Percentiles rank a stretch among this genome's conserved stretches.
These are phyloP conservation scores for Ptyas mucosa DNA, from an alignment of 2,113 vertebrate species.

Conservation along the genomic window DNA sequence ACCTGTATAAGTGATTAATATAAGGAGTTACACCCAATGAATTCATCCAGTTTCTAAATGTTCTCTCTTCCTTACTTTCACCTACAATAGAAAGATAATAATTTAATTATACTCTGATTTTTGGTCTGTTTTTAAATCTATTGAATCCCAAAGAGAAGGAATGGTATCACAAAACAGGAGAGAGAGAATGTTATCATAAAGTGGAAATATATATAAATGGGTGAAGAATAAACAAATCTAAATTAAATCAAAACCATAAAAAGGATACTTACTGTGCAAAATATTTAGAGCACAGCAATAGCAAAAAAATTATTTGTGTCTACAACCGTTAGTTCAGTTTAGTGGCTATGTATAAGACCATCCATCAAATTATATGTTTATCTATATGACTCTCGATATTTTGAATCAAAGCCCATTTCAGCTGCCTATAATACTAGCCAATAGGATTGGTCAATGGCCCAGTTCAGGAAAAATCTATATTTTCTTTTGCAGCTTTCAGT, in stretches of 20 bases:
- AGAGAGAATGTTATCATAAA: background rate
- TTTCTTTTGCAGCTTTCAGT: background rate
- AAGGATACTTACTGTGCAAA: background rate
- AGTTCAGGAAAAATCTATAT: background rate
- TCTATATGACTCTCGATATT: background rate
- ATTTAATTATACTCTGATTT: slow-evolving; percentile 27
- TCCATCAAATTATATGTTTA: background rate
- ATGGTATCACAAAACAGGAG: background rate
- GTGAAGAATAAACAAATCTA: background rate
- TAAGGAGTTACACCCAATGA: slow-evolving; percentile 89
- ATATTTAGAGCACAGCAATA: background rate
- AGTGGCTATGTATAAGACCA: background rate
- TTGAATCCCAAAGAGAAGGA: background rate
- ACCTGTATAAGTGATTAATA: slow-evolving; percentile 94
- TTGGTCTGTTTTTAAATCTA: background rate
- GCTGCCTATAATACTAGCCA: background rate
- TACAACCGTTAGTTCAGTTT: background rate
- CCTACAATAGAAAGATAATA: slow-evolving; percentile 67
- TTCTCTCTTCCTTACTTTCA: slow-evolving; percentile 91
- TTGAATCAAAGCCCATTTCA: background rate
- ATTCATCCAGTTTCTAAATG: slow-evolving; percentile 98
- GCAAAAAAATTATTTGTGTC: background rate
- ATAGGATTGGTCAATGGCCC: background rate
- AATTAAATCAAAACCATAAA: background rate
- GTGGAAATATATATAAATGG: background rate